A percentile compares a stretch with the other conserved stretches of the same genome.
Evolutionary conservation across 2,888 invertebrate species (phyloP).

Genomic region (Acronicta leporina): DNA sequence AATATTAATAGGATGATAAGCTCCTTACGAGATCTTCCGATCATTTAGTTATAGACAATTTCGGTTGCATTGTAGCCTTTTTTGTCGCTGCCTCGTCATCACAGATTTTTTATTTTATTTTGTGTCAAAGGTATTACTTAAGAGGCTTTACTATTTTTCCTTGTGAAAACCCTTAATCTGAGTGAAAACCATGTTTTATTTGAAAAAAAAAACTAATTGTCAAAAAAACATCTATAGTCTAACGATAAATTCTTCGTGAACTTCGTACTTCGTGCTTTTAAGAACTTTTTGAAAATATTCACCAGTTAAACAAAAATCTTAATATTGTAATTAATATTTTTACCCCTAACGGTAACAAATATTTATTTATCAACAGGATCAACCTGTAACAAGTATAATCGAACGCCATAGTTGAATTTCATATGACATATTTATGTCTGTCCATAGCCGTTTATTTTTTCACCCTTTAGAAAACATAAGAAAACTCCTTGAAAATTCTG

Average conservation of each 20-base stretch:
- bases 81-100: not conserved
- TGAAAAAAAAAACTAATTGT: not conserved
- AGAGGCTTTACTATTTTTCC: not conserved
- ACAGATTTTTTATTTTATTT: no score
- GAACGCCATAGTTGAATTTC: conserved; percentile 13
- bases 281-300: not conserved
- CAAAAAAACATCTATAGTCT: not conserved
- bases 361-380: conserved; percentile 7
- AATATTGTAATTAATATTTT: conserved; percentile 1
- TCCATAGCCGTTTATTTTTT: not conserved
- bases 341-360: not conserved
- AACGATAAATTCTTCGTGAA: not conserved
- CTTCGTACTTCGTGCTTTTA: no score
- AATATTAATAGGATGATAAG: conserved; percentile 9
- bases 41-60: not conserved
- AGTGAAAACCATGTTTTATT: not conserved
- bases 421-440: not conserved
- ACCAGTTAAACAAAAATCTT: conserved; percentile 16
- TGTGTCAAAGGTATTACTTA: not conserved
- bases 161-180: no score
- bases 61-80: conserved; percentile 17
- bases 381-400: conserved; percentile 5
- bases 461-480: not conserved
- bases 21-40: conserved; percentile 9
- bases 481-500: no score